phyloP scores from a whole-genome alignment of 2,888 invertebrate species.

The Melanostoma scalare region DNA sequence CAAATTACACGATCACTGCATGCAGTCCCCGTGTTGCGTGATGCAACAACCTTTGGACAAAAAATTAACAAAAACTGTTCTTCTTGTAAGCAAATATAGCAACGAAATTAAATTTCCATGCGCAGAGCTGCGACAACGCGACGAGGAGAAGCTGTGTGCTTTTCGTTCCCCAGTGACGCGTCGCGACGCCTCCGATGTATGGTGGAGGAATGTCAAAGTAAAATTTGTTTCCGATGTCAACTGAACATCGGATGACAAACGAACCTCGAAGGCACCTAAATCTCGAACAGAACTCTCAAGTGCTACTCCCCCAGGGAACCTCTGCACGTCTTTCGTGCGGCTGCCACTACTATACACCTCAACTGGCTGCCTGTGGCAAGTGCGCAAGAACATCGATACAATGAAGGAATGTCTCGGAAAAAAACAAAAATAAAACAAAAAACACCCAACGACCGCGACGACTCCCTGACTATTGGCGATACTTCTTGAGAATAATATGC shows the following conservation, averaged over 20 bases:
- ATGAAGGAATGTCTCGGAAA: slow-evolving; percentile 59
- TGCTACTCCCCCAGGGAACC: slow-evolving; percentile 60
- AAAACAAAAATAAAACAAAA: slow-evolving; percentile 22
- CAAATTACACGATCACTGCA: slow-evolving; percentile 69
- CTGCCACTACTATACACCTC: slow-evolving; percentile 10
- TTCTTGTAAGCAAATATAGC: slow-evolving; percentile 6
- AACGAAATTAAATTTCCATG: slow-evolving; percentile 49
- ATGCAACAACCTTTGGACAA: slow-evolving; percentile 44
- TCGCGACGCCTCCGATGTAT: slow-evolving; percentile 11
- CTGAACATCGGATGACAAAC: slow-evolving; percentile 70
- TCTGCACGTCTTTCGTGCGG: slow-evolving; percentile 16
- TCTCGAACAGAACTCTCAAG: slow-evolving; percentile 47
- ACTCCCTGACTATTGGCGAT: slow-evolving; percentile 52
- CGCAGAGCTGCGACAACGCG: slow-evolving; percentile 1
- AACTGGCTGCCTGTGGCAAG: slow-evolving; percentile 23
- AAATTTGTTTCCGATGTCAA: slow-evolving; percentile 70
- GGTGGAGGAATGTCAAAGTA: slow-evolving; percentile 63
- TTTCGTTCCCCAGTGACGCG: background rate
- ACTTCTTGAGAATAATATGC: slow-evolving; percentile 48
- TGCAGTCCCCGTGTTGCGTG: slow-evolving; percentile 61
- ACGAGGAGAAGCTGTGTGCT: slow-evolving; percentile 21
- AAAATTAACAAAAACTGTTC: slow-evolving; percentile 10
- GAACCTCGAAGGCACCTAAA: slow-evolving; percentile 68
- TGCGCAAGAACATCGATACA: slow-evolving; percentile 55
- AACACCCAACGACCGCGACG: slow-evolving; percentile 16